Conservation (phyloP, 2,888 invertebrate genomes). For the Eupithecia abbreviata region DNA sequence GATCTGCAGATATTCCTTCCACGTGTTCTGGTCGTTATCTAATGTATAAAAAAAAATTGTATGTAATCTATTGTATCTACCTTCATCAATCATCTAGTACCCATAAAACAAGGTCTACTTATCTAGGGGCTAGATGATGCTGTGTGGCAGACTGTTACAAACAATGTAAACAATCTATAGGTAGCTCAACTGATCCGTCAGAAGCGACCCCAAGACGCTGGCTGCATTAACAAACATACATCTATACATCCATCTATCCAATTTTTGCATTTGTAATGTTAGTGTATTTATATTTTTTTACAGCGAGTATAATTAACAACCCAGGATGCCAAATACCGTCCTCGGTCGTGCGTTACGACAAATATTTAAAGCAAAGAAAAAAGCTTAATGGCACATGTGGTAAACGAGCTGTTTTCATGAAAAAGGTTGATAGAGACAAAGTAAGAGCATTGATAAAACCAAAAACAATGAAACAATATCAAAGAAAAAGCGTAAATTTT, state of each 20-base stretch:
- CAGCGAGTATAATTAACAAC: slow-evolving; percentile 63
- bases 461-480: slow-evolving; percentile 55
- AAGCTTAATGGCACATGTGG: slow-evolving; percentile 55
- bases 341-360: slow-evolving; percentile 55
- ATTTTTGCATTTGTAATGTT: background rate
- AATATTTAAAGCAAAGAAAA: slow-evolving; percentile 42
- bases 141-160: too few relatives aligned
- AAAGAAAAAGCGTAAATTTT: slow-evolving; percentile 53
- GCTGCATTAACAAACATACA: background rate
- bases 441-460: slow-evolving; percentile 61
- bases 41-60: too few relatives aligned
- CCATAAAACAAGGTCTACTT: too few relatives aligned
- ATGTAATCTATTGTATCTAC: too few relatives aligned
- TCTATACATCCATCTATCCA: background rate
- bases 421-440: slow-evolving; percentile 54
- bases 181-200: too few relatives aligned
- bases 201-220: too few relatives aligned
- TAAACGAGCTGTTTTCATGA: slow-evolving; percentile 64
- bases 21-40: too few relatives aligned
- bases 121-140: too few relatives aligned
- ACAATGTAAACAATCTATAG: too few relatives aligned
- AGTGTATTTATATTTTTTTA: slow-evolving; percentile 37
- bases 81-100: too few relatives aligned
- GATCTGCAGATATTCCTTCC: too few relatives aligned
- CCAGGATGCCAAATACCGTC: slow-evolving; percentile 71